Conservation (phyloP, 2,888 invertebrate genomes). For the Hemistola chrysoprasaria region DNA sequence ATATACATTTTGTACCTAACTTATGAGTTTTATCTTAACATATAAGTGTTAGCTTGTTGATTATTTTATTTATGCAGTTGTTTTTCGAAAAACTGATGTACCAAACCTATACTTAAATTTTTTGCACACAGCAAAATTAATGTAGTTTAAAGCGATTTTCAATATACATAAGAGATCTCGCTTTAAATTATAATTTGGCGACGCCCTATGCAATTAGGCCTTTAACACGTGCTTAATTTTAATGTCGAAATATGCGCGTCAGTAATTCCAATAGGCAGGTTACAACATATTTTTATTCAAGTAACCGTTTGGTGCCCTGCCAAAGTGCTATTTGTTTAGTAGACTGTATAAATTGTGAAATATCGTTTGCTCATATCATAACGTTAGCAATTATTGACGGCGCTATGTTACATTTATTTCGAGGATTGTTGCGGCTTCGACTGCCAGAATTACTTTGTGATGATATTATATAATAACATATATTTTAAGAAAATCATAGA, state of each 20-base stretch:
- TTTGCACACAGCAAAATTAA: too few relatives aligned
- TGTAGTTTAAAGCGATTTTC: too few relatives aligned
- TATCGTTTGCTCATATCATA: conserved; percentile 20
- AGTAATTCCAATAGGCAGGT: conserved; percentile 15
- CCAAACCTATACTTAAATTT: too few relatives aligned
- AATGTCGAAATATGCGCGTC: conserved; percentile 12
- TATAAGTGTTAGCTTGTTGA: too few relatives aligned
- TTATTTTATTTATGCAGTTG: too few relatives aligned
- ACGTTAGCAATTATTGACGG: conserved; percentile 21
- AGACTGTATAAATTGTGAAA: conserved; percentile 23
- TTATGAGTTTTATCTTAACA: too few relatives aligned
- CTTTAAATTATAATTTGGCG: background rate
- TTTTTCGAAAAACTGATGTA: too few relatives aligned
- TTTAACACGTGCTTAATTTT: conserved; percentile 8
- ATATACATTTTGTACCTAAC: too few relatives aligned
- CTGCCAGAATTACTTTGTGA: conserved; percentile 8
- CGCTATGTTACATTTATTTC: conserved; percentile 17
- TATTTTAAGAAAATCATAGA: background rate
- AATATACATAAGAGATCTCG: too few relatives aligned
- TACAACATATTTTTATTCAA: conserved; percentile 26
- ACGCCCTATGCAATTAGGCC: background rate
- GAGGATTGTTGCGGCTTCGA: conserved; percentile 6
- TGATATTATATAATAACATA: conserved; percentile 5
- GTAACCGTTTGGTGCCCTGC: conserved; percentile 31
- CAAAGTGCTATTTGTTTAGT: conserved; percentile 29